These are phyloP conservation scores for Hirtodrosophila duncani DNA, from an alignment of 2,888 invertebrate species.

Conservation along the genomic window DNA sequence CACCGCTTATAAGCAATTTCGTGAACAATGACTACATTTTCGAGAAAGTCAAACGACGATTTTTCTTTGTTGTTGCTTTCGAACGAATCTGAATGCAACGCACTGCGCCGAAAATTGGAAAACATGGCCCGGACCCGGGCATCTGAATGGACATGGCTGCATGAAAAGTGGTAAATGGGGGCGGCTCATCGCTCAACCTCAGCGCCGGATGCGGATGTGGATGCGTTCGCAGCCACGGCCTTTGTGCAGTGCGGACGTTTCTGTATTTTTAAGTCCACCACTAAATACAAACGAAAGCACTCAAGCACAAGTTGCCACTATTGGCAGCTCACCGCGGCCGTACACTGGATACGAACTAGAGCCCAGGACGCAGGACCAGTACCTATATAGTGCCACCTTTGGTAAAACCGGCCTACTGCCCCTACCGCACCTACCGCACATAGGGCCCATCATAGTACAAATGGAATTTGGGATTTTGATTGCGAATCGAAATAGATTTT, in stretches of 20 bases:
- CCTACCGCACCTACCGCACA: background rate
- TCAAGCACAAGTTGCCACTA: conserved; percentile 74
- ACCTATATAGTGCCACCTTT: conserved; percentile 21
- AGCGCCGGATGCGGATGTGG: conserved; percentile 43
- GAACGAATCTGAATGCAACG: conserved; percentile 52
- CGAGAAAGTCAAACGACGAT: conserved; percentile 48
- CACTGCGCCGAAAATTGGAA: conserved; percentile 60
- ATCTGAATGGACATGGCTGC: conserved; percentile 39
- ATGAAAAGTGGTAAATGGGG: conserved; percentile 7
- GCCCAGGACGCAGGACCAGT: conserved; percentile 11
- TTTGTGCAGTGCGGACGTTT: conserved; percentile 46
- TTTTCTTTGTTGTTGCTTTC: conserved; percentile 46
- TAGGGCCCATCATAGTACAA: conserved; percentile 49
- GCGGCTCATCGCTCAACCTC: conserved; percentile 60
- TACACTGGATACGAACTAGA: conserved; percentile 6
- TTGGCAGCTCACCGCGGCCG: conserved; percentile 44
- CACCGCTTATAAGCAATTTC: conserved; percentile 68
- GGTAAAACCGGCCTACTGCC: conserved; percentile 42
- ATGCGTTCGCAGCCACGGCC: conserved; percentile 50
- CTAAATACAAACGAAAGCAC: conserved; percentile 77
- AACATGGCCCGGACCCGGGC: too few relatives aligned
- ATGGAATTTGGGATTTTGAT: conserved; percentile 76
- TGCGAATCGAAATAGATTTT: conserved; percentile 75
- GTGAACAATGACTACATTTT: too few relatives aligned
- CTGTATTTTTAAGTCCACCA: conserved; percentile 76